phyloP scores from a whole-genome alignment of 1,140 invertebrate genomes.

The Magallana ariakensis region DNA sequence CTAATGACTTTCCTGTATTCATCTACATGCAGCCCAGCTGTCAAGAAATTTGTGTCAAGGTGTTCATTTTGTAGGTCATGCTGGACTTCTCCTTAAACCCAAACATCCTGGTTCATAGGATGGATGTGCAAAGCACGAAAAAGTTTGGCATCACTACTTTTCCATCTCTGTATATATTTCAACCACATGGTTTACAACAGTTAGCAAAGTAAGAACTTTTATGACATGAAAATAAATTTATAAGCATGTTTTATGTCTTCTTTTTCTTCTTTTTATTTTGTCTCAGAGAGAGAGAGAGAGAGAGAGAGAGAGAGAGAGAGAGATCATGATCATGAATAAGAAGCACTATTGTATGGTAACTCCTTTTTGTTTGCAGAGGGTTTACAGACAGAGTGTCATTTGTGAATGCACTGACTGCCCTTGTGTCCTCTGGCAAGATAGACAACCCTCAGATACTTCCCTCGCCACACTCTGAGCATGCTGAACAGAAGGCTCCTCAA shows the following conservation, averaged over 20 bases:
- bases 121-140: slow-evolving; percentile 65
- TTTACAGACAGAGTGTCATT: slow-evolving; percentile 14
- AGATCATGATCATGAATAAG: too few species aligned
- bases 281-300: too few species aligned
- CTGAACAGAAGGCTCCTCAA: neutral
- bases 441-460: neutral
- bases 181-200: neutral
- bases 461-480: neutral
- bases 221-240: neutral
- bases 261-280: too few species aligned
- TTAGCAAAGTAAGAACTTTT: slow-evolving; percentile 2
- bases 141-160: slow-evolving; percentile 73
- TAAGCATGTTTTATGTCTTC: too few species aligned
- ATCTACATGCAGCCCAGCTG: too few species aligned
- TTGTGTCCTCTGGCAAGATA: neutral
- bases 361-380: neutral
- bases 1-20: too few species aligned
- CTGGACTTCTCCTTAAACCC: slow-evolving; percentile 65
- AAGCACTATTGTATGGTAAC: neutral
- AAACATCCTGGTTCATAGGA: slow-evolving; percentile 65
- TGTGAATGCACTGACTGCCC: slow-evolving; percentile 1
- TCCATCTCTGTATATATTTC: slow-evolving; percentile 70
- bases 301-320: too few species aligned
- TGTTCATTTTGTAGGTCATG: slow-evolving; percentile 67
- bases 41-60: neutral